These are phyloP conservation scores for Blomia tropicalis DNA, from an alignment of 2,888 invertebrate genomes.

Conservation along the genomic window DNA sequence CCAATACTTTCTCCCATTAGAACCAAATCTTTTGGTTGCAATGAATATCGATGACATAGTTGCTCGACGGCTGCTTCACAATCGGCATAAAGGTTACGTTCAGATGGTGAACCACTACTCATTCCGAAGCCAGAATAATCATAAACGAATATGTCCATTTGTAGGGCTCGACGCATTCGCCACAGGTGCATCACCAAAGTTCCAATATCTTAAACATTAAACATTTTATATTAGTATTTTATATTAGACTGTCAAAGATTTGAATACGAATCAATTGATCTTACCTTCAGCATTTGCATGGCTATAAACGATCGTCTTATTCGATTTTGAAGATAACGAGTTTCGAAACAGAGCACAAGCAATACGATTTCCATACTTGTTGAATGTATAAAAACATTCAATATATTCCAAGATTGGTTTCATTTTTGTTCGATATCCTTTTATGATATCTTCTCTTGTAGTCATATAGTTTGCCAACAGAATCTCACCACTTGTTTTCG, in stretches of 20 bases:
- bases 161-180: not conserved
- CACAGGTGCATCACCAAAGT: not conserved
- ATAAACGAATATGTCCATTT: not conserved
- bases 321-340: too few relatives aligned
- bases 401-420: not conserved
- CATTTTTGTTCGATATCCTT: not conserved
- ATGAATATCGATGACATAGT: not conserved
- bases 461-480: not conserved
- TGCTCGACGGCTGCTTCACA: not conserved
- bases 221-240: not conserved
- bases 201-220: conserved; percentile 1
- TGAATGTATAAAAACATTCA: conserved; percentile 1
- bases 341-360: not conserved
- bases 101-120: conserved; percentile 4
- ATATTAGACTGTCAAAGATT: not conserved
- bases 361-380: not conserved
- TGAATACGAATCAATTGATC: not conserved
- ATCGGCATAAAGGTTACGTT: conserved; percentile 6
- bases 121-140: conserved; percentile 11
- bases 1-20: conserved; percentile 9
- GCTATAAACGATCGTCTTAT: conserved; percentile 2
- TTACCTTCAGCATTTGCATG: conserved; percentile 11
- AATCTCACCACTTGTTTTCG: not conserved
- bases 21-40: not conserved
- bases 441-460: not conserved